Evolutionary conservation across 1,140 invertebrate genomes (phyloP).

Genomic region (Hydropsyche tenuis): DNA sequence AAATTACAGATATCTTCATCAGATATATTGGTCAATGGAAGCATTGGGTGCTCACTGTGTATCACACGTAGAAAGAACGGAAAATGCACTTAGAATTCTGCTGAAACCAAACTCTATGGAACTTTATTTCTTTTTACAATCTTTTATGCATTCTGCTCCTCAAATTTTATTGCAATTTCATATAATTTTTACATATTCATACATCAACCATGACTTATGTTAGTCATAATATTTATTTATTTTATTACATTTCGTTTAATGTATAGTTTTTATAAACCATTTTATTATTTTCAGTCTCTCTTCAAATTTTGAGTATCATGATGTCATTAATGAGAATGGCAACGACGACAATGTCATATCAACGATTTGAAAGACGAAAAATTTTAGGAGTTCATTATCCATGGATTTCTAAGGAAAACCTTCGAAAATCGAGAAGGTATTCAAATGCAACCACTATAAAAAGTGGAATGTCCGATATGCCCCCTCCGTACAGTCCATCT

Average conservation of each 20-base stretch:
- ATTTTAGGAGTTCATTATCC: slow-evolving; percentile 74
- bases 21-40: slow-evolving; percentile 76
- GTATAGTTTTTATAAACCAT: not conserved
- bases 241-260: not conserved
- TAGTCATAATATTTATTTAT: slow-evolving; percentile 4
- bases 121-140: slow-evolving; percentile 75
- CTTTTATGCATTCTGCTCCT: slow-evolving; percentile 76
- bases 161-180: slow-evolving; percentile 71
- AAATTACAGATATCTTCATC: slow-evolving; percentile 65
- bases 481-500: not conserved
- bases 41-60: slow-evolving; percentile 64
- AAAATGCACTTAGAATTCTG: slow-evolving; percentile 65
- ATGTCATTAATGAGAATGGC: slow-evolving; percentile 72
- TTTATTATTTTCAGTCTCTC: slow-evolving; percentile 62
- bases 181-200: slow-evolving; percentile 58
- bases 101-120: slow-evolving; percentile 69
- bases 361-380: slow-evolving; percentile 78
- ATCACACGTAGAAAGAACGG: slow-evolving; percentile 63
- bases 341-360: slow-evolving; percentile 71
- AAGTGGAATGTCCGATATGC: slow-evolving; percentile 12
- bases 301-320: slow-evolving; percentile 70
- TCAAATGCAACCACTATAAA: not conserved
- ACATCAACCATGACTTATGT: slow-evolving; percentile 52
- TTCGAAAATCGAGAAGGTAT: slow-evolving; percentile 1
- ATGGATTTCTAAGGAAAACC: slow-evolving; percentile 63